Conservation (phyloP, 2,888 invertebrate genomes). For the Ophion ellenae region DNA sequence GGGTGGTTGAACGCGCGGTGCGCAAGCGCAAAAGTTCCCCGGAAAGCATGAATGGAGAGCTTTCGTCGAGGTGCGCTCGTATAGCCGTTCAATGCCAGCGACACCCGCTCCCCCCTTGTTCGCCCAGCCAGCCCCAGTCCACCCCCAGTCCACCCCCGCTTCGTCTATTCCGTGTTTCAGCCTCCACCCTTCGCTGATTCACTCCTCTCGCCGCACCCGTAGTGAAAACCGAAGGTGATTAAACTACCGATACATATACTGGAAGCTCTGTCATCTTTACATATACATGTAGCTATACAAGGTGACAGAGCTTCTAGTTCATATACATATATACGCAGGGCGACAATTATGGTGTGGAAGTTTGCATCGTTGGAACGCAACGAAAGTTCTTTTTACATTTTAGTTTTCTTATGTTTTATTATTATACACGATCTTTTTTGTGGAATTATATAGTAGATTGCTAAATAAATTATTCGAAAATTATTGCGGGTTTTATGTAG, state of each 20-base stretch:
- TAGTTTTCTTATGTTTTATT: too few relatives aligned
- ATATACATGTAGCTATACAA: not conserved
- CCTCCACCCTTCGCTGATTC: constrained; percentile 18
- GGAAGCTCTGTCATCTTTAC: constrained; percentile 1
- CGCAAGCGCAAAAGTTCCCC: constrained; percentile 52
- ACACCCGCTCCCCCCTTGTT: not conserved
- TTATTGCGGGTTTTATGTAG: too few relatives aligned
- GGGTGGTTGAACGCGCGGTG: constrained; percentile 58
- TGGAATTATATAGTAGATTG: too few relatives aligned
- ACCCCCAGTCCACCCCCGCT: too few relatives aligned
- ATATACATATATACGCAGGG: too few relatives aligned
- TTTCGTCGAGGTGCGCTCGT: constrained; percentile 36
- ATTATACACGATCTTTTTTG: too few relatives aligned
- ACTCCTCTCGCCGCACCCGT: constrained; percentile 15
- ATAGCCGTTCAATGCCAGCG: constrained; percentile 60
- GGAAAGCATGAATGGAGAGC: constrained; percentile 67
- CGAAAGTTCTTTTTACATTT: too few relatives aligned
- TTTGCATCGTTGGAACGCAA: too few relatives aligned
- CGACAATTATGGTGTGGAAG: too few relatives aligned
- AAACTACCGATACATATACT: constrained; percentile 26
- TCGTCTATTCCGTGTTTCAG: constrained; percentile 21
- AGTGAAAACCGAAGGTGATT: constrained; percentile 24
- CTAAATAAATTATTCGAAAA: too few relatives aligned
- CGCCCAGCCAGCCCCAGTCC: not conserved
- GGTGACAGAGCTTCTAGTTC: too few relatives aligned